Base-by-base conservation (phyloP, 2,113 vertebrate species). In the Osmerus mordax region DNA sequence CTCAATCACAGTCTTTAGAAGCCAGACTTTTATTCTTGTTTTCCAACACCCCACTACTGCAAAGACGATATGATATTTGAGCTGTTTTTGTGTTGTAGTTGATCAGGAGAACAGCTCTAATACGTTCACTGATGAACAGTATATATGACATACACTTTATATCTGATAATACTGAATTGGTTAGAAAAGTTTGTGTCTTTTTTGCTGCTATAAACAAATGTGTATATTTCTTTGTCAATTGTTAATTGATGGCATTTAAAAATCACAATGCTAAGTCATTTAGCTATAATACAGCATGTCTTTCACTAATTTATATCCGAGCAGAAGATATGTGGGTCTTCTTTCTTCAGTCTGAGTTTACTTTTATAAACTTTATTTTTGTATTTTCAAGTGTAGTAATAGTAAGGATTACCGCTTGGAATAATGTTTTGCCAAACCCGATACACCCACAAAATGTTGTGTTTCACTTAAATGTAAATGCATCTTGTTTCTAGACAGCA, bases 301-400 rank as follows among this genome's bases (percentile, higher is more conserved):
- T 84, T 83, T 60, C 78, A 90, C 69, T 85, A 84, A 83, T 86
- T 85, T 90, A 86, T 82, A 87, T 88, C 84, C 81, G 87, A 90
- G 80, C 84, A 89, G 85, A 86, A 89, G 87, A 82, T 85, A 84
- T 85, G 78, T 89, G 75, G 81, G 83, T 87, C 79, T 78, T 86
- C 77, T 88, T 25, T 72, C 80, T 90, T 85, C 86, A 83, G 84
- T 79, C 79, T 80, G 70, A 75, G 80, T 81, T 85, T 89, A 88
- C 86, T 84, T 86, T 84, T 78, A 78, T 41, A 90, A 81, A 88
- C 70, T 81, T 87, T 91, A 89, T 89, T 91, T 92, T 90, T 92
- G 79, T 92, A 91, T 89, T 84, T 81, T 82, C 60, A 82, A 80
- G 73, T 87, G 52, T 84, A 66, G 69, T 71, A 78, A 56, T 52